These are phyloP conservation scores for Paramacrobiotus metropolitanus DNA, from an alignment of 1,140 invertebrate species.

Conservation along the genomic window DNA sequence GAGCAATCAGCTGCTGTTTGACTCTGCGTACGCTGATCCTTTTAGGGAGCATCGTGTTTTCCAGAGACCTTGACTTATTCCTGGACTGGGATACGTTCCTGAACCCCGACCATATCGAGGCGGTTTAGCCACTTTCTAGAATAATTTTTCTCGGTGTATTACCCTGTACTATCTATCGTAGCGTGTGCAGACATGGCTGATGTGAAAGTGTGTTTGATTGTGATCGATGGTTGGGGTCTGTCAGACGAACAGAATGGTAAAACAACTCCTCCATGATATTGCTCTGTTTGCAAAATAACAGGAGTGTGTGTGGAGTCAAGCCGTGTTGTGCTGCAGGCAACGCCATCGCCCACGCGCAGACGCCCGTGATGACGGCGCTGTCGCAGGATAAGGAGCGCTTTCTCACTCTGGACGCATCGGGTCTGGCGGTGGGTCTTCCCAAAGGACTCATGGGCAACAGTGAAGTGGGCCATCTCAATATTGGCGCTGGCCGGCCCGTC, in stretches of 20 bases:
- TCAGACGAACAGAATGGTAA: conserved; percentile 10
- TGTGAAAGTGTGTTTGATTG: conserved; percentile 10
- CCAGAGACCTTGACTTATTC: too few relatives aligned
- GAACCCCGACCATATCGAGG: too few relatives aligned
- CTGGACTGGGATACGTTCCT: too few relatives aligned
- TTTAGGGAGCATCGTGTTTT: too few relatives aligned
- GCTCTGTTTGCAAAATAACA: too few relatives aligned
- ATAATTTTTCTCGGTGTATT: too few relatives aligned
- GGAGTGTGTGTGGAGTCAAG: too few relatives aligned
- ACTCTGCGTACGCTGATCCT: too few relatives aligned
- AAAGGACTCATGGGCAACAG: conserved; percentile 29
- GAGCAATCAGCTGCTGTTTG: too few relatives aligned
- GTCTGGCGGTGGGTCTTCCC: conserved; percentile 26
- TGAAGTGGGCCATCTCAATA: conserved; percentile 30
- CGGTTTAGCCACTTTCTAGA: too few relatives aligned
- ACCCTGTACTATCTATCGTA: too few relatives aligned
- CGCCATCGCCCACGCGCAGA: conserved; percentile 10
- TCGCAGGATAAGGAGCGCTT: conserved; percentile 16
- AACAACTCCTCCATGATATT: background rate
- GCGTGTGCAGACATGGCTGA: background rate
- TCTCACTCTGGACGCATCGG: conserved; percentile 25
- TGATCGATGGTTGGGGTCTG: conserved; percentile 12
- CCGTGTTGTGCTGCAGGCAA: conserved; percentile 10
- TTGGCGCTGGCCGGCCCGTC: conserved; percentile 28
- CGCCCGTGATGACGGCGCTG: conserved; percentile 10